These are phyloP conservation scores for Polydrusus pterygomalis DNA, from an alignment of 2,888 invertebrate species.

Conservation along the genomic window DNA sequence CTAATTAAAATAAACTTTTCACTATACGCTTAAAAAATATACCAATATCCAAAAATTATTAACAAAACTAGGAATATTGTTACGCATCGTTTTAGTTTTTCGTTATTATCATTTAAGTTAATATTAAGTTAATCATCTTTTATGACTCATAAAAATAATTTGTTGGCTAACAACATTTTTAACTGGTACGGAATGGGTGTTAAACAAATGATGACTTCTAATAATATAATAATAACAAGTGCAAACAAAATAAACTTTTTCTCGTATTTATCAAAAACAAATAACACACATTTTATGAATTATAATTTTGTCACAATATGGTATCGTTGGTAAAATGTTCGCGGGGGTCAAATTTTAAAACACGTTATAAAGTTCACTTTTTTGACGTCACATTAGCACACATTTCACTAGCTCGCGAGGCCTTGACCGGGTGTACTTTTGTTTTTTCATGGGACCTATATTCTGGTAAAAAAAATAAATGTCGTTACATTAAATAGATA, in stretches of 20 bases:
- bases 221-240: constrained; percentile 2
- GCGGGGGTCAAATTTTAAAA: no score
- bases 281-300: constrained; percentile 4
- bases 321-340: no score
- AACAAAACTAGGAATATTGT: not conserved
- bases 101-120: constrained; percentile 29
- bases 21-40: no score
- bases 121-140: constrained; percentile 30
- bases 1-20: no score
- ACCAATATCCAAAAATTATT: no score
- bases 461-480: no score
- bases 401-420: no score
- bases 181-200: constrained; percentile 5
- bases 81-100: constrained; percentile 1
- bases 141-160: constrained; percentile 8
- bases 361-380: no score
- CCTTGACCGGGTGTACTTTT: no score
- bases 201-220: not conserved
- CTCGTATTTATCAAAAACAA: constrained; percentile 1
- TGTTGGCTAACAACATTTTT: constrained; percentile 12
- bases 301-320: not conserved
- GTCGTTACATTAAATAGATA: no score
- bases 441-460: no score
- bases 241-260: constrained; percentile 18
- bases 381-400: no score